Base-by-base conservation (phyloP, 2,888 invertebrate genomes). In the Pardosa pseudoannulata region DNA sequence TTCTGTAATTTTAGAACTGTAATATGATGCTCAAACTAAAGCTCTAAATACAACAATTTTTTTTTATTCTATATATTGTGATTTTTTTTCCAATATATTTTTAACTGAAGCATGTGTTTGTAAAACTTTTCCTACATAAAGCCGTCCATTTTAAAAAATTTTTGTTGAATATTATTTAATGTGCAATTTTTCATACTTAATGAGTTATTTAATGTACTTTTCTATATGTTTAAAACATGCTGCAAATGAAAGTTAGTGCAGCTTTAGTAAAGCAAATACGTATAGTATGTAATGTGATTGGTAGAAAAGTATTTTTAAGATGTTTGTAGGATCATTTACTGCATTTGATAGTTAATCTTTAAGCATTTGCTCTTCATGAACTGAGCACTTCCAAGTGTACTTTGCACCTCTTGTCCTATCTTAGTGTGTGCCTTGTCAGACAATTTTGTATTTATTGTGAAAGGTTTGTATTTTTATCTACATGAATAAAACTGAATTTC, bases 401-500 rank as follows among this genome's bases (percentile, higher is more conserved):
- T 56, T 46, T 46, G 7, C 16, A 16, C 56, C 7, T 16, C 41
- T 56, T 56, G 56, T 56, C 56, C 56, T 56, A 56, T 56, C 56
- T 56, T 56, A 56, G 56, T 56, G 56, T 56, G 56, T 56, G 65
- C 29, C 65, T 65, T 65, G 29, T 65, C 64, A 29, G 13, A 65
- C 29, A 65, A 29, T 31, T 65, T 65, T 65, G 65, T 65, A 65
- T 23, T 65, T 29, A 65, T 29, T 29, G 65, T 65, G 65, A 65
- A 65, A 31, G 23, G n/a, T 65, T 31, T 65, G 65, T 65, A 65
- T 65, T 31, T 65, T 31, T 65, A 31, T 65, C 31, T 65, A 65
- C n/a, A 13, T 56, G 56, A 56, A 56, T 56, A 56, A 56, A 56
- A 23, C n/a, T 23, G 46, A 56, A n/a, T 56, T 23, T 36, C 56